Conservation (phyloP, 1,140 invertebrate species). For the Babylonia areolata region DNA sequence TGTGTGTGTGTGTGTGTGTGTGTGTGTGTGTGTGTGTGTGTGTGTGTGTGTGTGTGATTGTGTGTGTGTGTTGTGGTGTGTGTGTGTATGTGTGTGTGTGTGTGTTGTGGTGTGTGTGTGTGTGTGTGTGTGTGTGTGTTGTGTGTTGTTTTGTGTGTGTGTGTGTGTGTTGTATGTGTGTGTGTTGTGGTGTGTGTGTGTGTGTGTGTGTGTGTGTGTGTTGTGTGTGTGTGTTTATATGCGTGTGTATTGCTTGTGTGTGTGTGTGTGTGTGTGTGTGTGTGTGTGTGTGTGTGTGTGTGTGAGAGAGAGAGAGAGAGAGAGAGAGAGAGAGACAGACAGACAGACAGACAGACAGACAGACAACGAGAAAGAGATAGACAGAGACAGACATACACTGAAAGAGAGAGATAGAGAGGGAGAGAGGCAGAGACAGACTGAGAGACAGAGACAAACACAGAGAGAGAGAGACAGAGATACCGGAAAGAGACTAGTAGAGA, state of each 20-base stretch:
- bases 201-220: not conserved
- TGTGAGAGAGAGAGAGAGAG: not conserved
- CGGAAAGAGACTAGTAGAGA: not conserved
- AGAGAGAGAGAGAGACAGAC: not conserved
- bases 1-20: not conserved
- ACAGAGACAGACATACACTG: too few relatives aligned
- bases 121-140: too few relatives aligned
- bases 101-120: too few relatives aligned
- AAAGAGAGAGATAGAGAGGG: too few relatives aligned
- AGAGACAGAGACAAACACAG: not conserved
- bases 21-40: not conserved
- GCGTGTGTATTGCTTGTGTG: not conserved
- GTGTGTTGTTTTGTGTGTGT: too few relatives aligned
- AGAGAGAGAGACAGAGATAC: not conserved
- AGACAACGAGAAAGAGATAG: not conserved
- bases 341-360: not conserved
- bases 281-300: conserved; percentile 14
- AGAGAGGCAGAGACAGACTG: not conserved
- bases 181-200: not conserved
- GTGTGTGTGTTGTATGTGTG: not conserved
- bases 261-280: conserved; percentile 7
- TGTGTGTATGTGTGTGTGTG: not conserved
- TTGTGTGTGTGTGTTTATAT: not conserved
- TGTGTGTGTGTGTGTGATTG: conserved; percentile 1
- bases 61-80: conserved; percentile 14